Percentiles rank a stretch among this genome's conserved stretches.
phyloP scores from a whole-genome alignment of 2,888 invertebrate species.

The Hololepta plana region DNA sequence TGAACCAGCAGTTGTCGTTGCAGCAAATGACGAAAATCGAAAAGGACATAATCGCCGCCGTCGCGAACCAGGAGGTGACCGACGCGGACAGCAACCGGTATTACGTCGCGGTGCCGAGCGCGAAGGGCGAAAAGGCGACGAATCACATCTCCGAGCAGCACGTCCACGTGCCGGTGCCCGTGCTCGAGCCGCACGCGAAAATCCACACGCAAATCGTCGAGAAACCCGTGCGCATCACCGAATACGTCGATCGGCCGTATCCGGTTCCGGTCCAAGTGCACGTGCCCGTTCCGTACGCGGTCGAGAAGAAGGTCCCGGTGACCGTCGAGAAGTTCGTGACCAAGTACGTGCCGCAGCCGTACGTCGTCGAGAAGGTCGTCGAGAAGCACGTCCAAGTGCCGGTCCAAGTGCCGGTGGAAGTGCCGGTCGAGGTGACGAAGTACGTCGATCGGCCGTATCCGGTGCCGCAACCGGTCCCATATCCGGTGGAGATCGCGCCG shows the following conservation, averaged over 20 bases:
- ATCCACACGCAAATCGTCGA: constrained; percentile 38
- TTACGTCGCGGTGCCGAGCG: too few species aligned
- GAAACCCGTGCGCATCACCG: constrained; percentile 25
- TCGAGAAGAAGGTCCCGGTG: constrained; percentile 8
- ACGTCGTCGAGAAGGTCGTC: constrained; percentile 15
- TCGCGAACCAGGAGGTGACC: too few species aligned
- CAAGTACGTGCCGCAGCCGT: constrained; percentile 12
- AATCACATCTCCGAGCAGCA: too few species aligned
- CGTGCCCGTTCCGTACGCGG: constrained; percentile 22
- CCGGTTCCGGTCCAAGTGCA: constrained; percentile 21
- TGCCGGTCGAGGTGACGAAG: constrained; percentile 14
- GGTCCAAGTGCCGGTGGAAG: constrained; percentile 13
- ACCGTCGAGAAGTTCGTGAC: constrained; percentile 6
- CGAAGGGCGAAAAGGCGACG: too few species aligned
- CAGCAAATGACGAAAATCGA: too few species aligned
- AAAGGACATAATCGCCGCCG: too few species aligned
- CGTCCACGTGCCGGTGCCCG: too few species aligned
- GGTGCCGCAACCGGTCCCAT: too few species aligned
- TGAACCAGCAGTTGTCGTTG: too few species aligned
- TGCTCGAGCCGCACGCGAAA: constrained; percentile 28
- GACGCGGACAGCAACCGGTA: too few species aligned
- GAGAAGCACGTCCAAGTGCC: constrained; percentile 16
- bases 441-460: constrained; percentile 12
- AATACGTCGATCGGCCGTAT: constrained; percentile 12
- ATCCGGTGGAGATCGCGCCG: too few species aligned